phyloP scores from a whole-genome alignment of 2,888 invertebrate genomes.

The Sisyra nigra region DNA sequence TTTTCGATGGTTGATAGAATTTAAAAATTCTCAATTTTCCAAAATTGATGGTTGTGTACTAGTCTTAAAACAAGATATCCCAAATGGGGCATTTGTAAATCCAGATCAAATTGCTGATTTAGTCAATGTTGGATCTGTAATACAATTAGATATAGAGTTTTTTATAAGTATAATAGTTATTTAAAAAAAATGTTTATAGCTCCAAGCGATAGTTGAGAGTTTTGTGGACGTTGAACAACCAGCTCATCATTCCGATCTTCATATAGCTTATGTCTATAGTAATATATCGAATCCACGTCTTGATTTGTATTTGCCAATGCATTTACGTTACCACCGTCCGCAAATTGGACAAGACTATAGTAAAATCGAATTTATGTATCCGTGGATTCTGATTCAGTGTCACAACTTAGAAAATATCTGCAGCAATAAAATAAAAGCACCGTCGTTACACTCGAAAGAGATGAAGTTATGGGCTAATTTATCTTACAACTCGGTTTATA shows the following conservation, averaged over 20 bases:
- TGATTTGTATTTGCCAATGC: conserved; percentile 27
- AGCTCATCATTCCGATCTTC: conserved; percentile 23
- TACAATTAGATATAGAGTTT: not conserved
- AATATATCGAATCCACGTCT: conserved; percentile 19
- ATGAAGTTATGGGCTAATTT: conserved; percentile 25
- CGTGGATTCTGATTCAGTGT: conserved; percentile 22
- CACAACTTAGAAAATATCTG: conserved; percentile 18
- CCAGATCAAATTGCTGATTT: conserved; percentile 28
- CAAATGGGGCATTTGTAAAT: conserved; percentile 26
- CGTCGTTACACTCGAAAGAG: conserved; percentile 20
- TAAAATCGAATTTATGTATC: conserved; percentile 22
- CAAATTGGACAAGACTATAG: conserved; percentile 27
- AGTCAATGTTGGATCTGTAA: conserved; percentile 20
- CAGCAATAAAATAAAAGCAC: conserved; percentile 21
- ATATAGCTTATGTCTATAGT: conserved; percentile 23
- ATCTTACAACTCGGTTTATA: conserved; percentile 26
- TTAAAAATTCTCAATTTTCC: conserved; percentile 16
- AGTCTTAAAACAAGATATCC: conserved; percentile 21
- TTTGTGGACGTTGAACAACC: conserved; percentile 26
- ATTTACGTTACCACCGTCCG: conserved; percentile 31
- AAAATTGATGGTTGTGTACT: conserved; percentile 19
- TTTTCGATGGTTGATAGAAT: conserved; percentile 29
- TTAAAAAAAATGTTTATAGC: not conserved
- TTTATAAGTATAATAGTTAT: not conserved
- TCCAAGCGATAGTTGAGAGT: conserved; percentile 18